Conservation (phyloP, 2,888 invertebrate genomes). For the Parochlus steinenii region DNA sequence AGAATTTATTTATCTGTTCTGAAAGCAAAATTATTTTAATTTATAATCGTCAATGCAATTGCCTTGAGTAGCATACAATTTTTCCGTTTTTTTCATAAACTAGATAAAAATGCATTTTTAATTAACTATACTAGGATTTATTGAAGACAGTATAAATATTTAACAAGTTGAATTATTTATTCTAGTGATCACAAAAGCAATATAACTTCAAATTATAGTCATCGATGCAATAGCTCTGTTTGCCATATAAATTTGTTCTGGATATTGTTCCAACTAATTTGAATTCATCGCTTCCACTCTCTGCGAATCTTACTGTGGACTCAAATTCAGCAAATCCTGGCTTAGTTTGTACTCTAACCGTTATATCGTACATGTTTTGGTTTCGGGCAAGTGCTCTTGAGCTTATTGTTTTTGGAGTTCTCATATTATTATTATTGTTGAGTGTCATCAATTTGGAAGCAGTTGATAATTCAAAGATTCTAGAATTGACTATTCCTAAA, state of each 20-base stretch:
- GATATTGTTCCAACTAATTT: slow-evolving; percentile 47
- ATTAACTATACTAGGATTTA: too few species aligned
- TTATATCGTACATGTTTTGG: slow-evolving; percentile 22
- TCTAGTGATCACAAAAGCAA: slow-evolving; percentile 13
- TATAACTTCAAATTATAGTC: slow-evolving; percentile 10
- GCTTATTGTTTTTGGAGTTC: slow-evolving; percentile 1
- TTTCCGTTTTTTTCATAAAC: too few species aligned
- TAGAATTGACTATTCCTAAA: slow-evolving; percentile 8
- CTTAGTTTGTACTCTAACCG: slow-evolving; percentile 31
- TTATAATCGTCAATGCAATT: too few species aligned
- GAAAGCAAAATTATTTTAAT: too few species aligned
- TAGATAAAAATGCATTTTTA: too few species aligned
- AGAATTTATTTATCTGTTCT: too few species aligned
- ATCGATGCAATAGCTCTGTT: slow-evolving; percentile 11
- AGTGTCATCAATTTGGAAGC: too few species aligned
- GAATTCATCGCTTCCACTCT: slow-evolving; percentile 10
- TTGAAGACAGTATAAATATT: too few species aligned
- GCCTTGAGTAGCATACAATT: too few species aligned
- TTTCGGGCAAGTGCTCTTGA: background rate
- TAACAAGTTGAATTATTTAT: too few species aligned
- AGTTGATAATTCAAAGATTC: slow-evolving; percentile 4
- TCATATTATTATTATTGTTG: too few species aligned
- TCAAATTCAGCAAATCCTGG: slow-evolving; percentile 33
- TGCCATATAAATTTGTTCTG: slow-evolving; percentile 24
- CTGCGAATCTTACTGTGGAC: slow-evolving; percentile 24